Base-by-base conservation (phyloP, 64 coral and sea anemone species). In the Anthopleura sola region DNA sequence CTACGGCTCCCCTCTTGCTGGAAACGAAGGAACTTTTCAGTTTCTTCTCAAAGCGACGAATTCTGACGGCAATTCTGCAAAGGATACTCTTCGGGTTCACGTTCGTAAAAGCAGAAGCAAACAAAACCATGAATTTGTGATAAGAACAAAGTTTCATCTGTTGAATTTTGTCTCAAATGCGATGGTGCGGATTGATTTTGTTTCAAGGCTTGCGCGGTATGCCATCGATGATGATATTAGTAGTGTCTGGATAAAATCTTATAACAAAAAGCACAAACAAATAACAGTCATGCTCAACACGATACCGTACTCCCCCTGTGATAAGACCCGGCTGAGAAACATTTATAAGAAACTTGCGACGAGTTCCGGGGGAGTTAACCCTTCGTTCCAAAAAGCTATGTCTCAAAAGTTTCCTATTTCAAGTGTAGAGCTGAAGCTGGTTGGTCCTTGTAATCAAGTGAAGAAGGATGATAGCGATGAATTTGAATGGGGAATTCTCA, bases 401-500 rank as follows among this genome's bases (percentile, higher is more conserved):
- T 79, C 90, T 13, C 23, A 75, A 37, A 95, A 19, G 48, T 96
- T 89, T 71, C 85, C 55, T 20, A 75, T 96, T 44, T 39, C 60
- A 33, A 75, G 77, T 23, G 94, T 86, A 18, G 32, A 47, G 17
- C 32, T 96, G 23, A 96, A 84, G n/a, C 75, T 89, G 17, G 60
- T 96, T 20, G 94, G 90, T 55, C 76, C 90, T 1, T 96, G 94
- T 78, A 44, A 84, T 84, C 50, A 62, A 16, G 38, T 74, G 18
- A 47, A 81, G 39, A 36, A 86, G 1, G 44, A 10, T 6, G 60
- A 87, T 3, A 32, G 50, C 13, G 28, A 37, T 32, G 38, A 21
- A 12, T 96, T 96, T 90, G 53, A 90, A 60, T 96, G 94, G 94
- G 94, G 94, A 1, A 46, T 74, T n/a, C 84, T 88, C 34, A 92